Base-by-base conservation (phyloP, 2,797 vertebrate species). In the Enteromius paludinosus region DNA sequence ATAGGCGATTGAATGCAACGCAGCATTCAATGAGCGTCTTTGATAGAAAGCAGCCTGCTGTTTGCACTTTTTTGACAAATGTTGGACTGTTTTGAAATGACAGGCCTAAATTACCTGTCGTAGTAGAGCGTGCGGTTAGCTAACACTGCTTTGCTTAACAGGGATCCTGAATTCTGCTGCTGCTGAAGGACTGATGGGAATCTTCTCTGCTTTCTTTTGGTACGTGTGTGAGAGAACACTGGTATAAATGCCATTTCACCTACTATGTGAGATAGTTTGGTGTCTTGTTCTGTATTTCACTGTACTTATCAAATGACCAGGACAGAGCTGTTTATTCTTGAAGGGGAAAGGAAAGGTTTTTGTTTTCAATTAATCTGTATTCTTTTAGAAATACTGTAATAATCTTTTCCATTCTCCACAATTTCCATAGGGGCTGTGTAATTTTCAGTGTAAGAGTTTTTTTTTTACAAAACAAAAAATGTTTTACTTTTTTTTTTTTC, bases 11-110 rank as follows among this genome's bases (percentile, higher is more conserved):
- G 87, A 93, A 91, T 88, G 89, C 75, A 91, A 88, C 30, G 62
- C 83, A 89, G 80, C 84, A 91, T 85, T 93, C 88, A 88, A 62
- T 90, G 91, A 93, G 85, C 56, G 30, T 73, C 88, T 89, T 84
- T 84, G 91, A 93, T 84, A 88, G 89, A 90, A 91, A 83, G 66
- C 79, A 87, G 89, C 83, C 74, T 35, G 61, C 68, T 78, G 72
- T 52, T 85, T 86, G 45, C 86, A 90, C 81, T 84, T 84, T 83
- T 87, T 87, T 93, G 90, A 93, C 87, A 93, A 95, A 93, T 91
- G 86, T 87, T 85, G 90, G 85, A 89, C 86, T 87, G 90, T 89
- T 95, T 93, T 87, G 89, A 94, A 95, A 93, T 87, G 90, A 92
- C 90, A 94, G 86, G 89, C 87, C 52, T 86, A 91, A 94, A 95